A percentile compares a stretch with the other conserved stretches of the same genome.
These are phyloP conservation scores for Thamnaconus septentrionalis DNA, from an alignment of 2,113 vertebrate genomes.

Conservation along the genomic window DNA sequence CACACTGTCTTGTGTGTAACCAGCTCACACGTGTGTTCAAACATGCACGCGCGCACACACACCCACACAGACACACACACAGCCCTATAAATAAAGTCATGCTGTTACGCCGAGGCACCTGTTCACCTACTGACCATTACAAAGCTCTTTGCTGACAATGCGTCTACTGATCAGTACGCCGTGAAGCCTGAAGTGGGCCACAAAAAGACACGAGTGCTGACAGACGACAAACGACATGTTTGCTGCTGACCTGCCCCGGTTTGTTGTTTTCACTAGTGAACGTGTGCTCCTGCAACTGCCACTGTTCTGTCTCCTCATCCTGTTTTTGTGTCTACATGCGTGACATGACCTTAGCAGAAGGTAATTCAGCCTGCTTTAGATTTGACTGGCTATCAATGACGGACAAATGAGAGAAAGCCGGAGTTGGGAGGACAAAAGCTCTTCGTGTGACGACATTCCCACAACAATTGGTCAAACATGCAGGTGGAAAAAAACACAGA, in stretches of 20 bases:
- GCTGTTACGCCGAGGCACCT: slow-evolving; percentile 20
- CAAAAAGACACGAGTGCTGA: not conserved
- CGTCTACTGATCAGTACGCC: slow-evolving; percentile 5
- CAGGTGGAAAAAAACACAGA: slow-evolving; percentile 22
- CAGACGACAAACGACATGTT: not conserved
- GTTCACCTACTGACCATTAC: slow-evolving; percentile 37
- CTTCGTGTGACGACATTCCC: slow-evolving; percentile 12
- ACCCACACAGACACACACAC: not conserved
- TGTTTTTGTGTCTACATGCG: slow-evolving; percentile 3
- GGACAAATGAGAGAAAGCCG: not conserved
- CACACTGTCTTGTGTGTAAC: too few species aligned
- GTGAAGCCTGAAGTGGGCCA: slow-evolving; percentile 4
- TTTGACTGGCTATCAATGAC: not conserved
- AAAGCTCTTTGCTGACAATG: slow-evolving; percentile 23
- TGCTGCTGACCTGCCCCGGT: too few species aligned
- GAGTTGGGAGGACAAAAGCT: slow-evolving; percentile 1
- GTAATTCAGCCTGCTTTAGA: not conserved
- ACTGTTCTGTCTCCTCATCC: slow-evolving; percentile 11
- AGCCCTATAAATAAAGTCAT: not conserved
- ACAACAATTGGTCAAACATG: slow-evolving; percentile 8
- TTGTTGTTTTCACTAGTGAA: too few species aligned
- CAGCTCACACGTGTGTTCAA: not conserved
- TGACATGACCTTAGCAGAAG: not conserved
- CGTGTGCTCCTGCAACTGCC: not conserved
- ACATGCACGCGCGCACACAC: too few species aligned